Percentiles rank a stretch among this genome's conserved stretches.
Conservation (phyloP, 1,140 invertebrate species). For the Drosophila sturtevanti region DNA sequence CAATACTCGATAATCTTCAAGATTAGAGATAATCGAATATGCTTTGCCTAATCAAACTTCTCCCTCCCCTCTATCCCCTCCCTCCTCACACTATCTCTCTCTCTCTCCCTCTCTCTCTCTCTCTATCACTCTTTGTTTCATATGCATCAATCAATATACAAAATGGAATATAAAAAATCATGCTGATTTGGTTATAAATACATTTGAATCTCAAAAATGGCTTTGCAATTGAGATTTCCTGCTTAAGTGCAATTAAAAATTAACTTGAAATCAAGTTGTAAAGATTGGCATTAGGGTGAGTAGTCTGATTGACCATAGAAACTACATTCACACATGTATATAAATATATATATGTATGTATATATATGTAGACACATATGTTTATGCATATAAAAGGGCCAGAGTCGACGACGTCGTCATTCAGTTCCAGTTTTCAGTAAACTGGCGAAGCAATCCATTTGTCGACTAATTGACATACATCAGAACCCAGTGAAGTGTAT, state of each 20-base stretch:
- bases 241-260: conserved; percentile 75
- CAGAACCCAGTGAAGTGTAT: conserved; percentile 43
- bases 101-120: too few species aligned
- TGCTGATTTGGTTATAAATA: conserved; percentile 50
- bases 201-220: conserved; percentile 58
- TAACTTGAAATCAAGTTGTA: conserved; percentile 64
- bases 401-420: background rate
- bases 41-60: too few species aligned
- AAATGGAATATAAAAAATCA: conserved; percentile 40
- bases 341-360: background rate
- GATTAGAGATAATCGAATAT: too few species aligned
- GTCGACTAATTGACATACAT: conserved; percentile 77
- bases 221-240: conserved; percentile 77
- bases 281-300: conserved; percentile 49
- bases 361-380: background rate
- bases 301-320: conserved; percentile 9
- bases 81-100: too few species aligned
- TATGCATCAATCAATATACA: conserved; percentile 56
- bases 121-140: too few species aligned
- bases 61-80: too few species aligned
- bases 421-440: conserved; percentile 34
- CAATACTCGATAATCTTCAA: too few species aligned
- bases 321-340: background rate
- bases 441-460: conserved; percentile 64
- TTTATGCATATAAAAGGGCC: conserved; percentile 7